Evolutionary conservation across 2,888 invertebrate genomes (phyloP), one percentile per base, ranked within the genome.

Genomic region (Caenorhabditis zanzibari): DNA sequence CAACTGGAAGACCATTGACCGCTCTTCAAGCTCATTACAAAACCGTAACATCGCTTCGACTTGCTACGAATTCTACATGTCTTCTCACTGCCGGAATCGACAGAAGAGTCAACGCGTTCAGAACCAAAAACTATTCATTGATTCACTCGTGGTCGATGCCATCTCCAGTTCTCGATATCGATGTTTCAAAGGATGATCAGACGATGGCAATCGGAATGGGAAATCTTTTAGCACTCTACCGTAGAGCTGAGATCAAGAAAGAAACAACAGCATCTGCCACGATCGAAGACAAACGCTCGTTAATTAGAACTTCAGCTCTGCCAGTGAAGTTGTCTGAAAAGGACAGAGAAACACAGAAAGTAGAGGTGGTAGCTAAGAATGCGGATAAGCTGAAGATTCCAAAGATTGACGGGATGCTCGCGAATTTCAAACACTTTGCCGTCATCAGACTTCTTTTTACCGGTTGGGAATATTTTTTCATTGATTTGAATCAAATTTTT

Each of bases 1-100:
- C 97, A 68, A 95, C 96, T 7, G 97, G 97, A 12, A 95, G 95
- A 92, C 93, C 96, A 73, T 93, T 98, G 28, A 95, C 96, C 1
- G 95, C 95, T 90, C 95, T 98, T 85, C 95, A 95, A 2, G 96
- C 96, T 89, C 98, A 99, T 93, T 97, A 97, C 93, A 98, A 98
- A 94, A 96, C 97, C 0, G 95, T 98, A 0, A 98, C 97, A 0
- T 95, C 96, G 86, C 93, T 98, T 64, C 94, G 95, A 86, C 94
- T 97, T 83, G 96, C 96, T 28, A 81, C 84, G 56, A 95, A 96
- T 91, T 95, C 96, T 28, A 95, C 95, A 86, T 94, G 96, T 90
- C 94, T 98, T 24, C 93, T 98, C 89, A 97, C 97, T 0, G 96
- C 96, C 0, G 96, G 97, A 3, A 94, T 98, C 75, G 98, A 99